A percentile compares a stretch with the other conserved stretches of the same genome.
Conservation (phyloP, 2,113 vertebrate species). For the Pseudonaja textilis region DNA sequence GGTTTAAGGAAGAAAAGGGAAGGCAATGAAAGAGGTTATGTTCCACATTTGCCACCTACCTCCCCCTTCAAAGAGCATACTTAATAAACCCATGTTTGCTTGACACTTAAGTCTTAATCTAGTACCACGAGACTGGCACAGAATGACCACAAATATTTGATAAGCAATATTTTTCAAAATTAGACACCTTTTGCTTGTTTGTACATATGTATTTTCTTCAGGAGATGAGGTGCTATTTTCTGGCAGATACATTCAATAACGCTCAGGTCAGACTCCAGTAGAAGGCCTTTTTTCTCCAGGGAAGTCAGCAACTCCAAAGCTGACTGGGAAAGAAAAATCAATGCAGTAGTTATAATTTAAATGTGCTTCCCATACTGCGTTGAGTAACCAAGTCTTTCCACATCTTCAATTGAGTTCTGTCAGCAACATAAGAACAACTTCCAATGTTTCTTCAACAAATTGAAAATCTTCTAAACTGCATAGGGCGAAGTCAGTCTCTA, state of each 20-base stretch:
- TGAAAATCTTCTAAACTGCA: background rate
- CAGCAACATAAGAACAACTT: background rate
- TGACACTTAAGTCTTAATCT: background rate
- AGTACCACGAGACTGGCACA: background rate
- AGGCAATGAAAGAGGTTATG: background rate
- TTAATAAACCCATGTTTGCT: background rate
- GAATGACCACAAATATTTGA: background rate
- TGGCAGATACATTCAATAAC: slow-evolving; percentile 40
- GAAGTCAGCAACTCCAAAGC: slow-evolving; percentile 60
- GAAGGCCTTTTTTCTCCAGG: slow-evolving; percentile 61
- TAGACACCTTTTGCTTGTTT: slow-evolving; percentile 62
- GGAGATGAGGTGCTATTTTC: slow-evolving; percentile 28
- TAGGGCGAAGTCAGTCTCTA: background rate
- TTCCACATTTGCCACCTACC: background rate
- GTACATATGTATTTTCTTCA: slow-evolving; percentile 56
- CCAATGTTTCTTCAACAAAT: background rate
- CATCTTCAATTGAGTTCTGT: background rate
- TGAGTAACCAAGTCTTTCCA: background rate
- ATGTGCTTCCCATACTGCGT: background rate
- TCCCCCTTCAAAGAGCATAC: background rate
- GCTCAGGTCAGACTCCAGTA: slow-evolving; percentile 57
- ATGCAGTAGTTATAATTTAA: background rate
- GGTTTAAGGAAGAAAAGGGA: background rate
- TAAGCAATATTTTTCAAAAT: background rate
- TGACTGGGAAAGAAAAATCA: slow-evolving; percentile 54